Evolutionary conservation across 1,140 invertebrate genomes (phyloP), one percentile per base, ranked within the genome.

Genomic region (Euwallacea similis): DNA sequence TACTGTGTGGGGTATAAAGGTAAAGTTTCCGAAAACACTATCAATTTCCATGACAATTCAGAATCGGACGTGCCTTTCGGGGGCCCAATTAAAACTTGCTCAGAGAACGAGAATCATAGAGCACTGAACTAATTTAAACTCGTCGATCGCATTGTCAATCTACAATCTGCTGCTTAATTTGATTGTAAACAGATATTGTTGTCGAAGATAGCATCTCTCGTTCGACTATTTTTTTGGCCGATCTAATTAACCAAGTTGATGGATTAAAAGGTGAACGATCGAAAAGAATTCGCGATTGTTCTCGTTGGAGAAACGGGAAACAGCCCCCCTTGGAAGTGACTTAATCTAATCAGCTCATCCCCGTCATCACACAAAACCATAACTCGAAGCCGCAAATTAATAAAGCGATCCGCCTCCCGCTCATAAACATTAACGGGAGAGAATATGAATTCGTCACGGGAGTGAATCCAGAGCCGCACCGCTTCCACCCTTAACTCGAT

Each of bases 381-480:
- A 33, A 33, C 21, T 33, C 21, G 21, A 33, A 33, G 41, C 61
- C 56, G 53, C 56, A 61, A 59, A 61, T 68, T 67, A 43, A 67
- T 62, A 53, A 56, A 72, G 9, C 46, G 9, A 13, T 13, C 46
- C 46, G 9, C 13, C 9, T 50, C 13, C 46, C 9, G 42, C 41
- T n/a, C 53, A 13, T 41, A 11, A 8, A 10, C n/a, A 11, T 58
- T 66, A 66, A 66, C 46, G 64, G 46, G 13, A 63, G 54, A 74
- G 72, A 71, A 70, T 74, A 64, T 65, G 70, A 73, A 72, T 72
- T 72, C 73, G 71, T 76, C 75, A 76, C 67, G 72, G 64, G 50
- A 13, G 9, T 13, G 46, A 50, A 56, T 55, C 64, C 54, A 46
- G 15, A 16, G 55, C 42, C 70, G 58, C 47, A 50, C 21, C 21